phyloP scores from a whole-genome alignment of 2,113 vertebrate genomes.

The Hypomesus transpacificus region DNA sequence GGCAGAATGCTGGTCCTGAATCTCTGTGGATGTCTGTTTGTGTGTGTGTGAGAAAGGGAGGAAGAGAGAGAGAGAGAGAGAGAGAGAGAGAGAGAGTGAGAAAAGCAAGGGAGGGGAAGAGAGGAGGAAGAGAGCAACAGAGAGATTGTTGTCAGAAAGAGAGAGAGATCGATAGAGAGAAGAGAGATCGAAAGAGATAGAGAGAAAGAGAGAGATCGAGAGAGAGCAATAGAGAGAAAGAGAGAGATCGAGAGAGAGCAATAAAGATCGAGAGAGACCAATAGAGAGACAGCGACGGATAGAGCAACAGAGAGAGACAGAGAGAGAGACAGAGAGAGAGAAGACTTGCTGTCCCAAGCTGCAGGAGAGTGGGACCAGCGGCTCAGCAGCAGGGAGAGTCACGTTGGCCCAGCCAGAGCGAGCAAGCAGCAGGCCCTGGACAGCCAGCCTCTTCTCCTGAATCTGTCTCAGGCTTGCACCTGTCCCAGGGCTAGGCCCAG shows the following conservation, averaged over 20 bases:
- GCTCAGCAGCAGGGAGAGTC: not conserved
- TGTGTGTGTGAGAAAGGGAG: not conserved
- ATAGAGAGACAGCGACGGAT: not conserved
- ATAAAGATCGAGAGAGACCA: not conserved
- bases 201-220: not conserved
- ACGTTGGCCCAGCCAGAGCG: not conserved
- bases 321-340: not conserved
- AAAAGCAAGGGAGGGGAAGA: not conserved
- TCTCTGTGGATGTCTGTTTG: too few species aligned
- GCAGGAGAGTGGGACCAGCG: not conserved
- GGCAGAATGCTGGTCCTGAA: too few species aligned
- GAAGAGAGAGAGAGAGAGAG: not conserved
- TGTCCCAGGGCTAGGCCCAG: not conserved
- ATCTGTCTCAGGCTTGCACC: not conserved
- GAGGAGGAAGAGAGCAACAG: too few species aligned
- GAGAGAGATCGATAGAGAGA: not conserved
- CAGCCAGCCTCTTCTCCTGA: not conserved
- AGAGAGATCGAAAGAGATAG: not conserved
- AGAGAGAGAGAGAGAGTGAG: not conserved
- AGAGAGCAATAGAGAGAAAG: not conserved
- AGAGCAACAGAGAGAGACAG: not conserved
- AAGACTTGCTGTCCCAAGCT: not conserved
- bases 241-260: not conserved
- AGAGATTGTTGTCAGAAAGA: not conserved
- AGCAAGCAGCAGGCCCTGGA: not conserved